Percentiles rank a stretch among this genome's conserved stretches.
phyloP scores from a whole-genome alignment of 35 echinoderm and acorn worm species.

The Strongylocentrotus purpuratus region DNA sequence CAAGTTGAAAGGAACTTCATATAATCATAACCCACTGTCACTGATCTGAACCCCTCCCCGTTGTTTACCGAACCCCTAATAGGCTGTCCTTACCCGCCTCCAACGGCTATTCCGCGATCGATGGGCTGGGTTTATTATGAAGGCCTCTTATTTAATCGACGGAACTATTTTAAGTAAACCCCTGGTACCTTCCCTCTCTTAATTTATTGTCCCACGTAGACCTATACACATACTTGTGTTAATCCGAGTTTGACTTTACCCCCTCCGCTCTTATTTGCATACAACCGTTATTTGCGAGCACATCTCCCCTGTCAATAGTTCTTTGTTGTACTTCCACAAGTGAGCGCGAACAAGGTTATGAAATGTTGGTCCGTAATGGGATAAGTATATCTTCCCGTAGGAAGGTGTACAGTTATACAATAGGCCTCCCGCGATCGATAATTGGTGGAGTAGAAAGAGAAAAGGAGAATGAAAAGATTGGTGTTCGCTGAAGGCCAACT shows the following conservation, averaged over 20 bases:
- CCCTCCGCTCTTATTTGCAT: not conserved
- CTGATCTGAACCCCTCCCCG: too few relatives aligned
- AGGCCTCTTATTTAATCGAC: not conserved
- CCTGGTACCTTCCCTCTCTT: not conserved
- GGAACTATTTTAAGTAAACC: constrained; percentile 11
- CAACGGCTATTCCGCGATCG: not conserved
- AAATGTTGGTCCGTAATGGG: not conserved
- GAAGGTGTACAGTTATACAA: not conserved
- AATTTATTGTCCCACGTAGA: too few relatives aligned
- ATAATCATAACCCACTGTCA: too few relatives aligned
- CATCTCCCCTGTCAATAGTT: not conserved
- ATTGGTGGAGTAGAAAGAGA: not conserved
- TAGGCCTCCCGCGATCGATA: not conserved
- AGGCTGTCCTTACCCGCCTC: too few relatives aligned
- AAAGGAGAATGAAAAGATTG: not conserved
- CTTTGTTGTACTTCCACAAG: not conserved
- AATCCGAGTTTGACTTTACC: not conserved
- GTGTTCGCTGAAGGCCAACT: not conserved
- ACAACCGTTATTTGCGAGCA: not conserved
- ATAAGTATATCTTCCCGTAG: too few relatives aligned
- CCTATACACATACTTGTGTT: not conserved
- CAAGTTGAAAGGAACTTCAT: too few relatives aligned
- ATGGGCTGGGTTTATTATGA: not conserved
- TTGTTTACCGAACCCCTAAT: too few relatives aligned
- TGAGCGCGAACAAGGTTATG: not conserved